Percentiles rank a stretch among this genome's conserved stretches.
Conservation (phyloP, 2,888 invertebrate species). For the Norana najaformis region DNA sequence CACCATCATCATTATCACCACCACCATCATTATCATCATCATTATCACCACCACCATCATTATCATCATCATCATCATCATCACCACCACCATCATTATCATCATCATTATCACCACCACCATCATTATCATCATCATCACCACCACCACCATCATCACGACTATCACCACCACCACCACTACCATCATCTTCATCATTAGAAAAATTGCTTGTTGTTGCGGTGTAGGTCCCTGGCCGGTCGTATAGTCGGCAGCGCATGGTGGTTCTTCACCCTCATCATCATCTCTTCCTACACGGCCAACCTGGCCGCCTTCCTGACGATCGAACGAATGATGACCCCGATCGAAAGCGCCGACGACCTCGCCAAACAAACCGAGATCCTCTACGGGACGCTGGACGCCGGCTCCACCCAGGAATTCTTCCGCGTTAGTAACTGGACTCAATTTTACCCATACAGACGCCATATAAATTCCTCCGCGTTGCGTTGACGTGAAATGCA, state of each 20-base stretch:
- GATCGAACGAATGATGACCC: constrained; percentile 91
- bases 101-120: not conserved
- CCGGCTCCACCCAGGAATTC: constrained; percentile 85
- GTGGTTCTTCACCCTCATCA: constrained; percentile 99
- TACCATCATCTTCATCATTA: not conserved
- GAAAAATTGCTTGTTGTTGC: not conserved
- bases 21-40: constrained; percentile 19
- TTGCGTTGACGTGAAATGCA: not conserved
- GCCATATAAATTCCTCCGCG: not conserved
- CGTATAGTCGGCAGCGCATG: constrained; percentile 96
- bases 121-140: not conserved
- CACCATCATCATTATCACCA: constrained; percentile 20
- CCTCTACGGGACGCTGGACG: constrained; percentile 70
- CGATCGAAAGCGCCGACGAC: constrained; percentile 88
- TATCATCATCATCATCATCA: not conserved
- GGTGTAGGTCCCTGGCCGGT: constrained; percentile 78
- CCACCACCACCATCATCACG: not conserved
- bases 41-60: not conserved
- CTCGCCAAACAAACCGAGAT: constrained; percentile 73
- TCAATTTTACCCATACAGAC: not conserved
- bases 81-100: not conserved
- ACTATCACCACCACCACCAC: no score
- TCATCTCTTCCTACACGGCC: constrained; percentile 97
- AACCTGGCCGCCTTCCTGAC: constrained; percentile 92
- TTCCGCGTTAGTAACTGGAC: constrained; percentile 70